Conservation (phyloP, 2,888 invertebrate species). For the Drosophila borborema region DNA sequence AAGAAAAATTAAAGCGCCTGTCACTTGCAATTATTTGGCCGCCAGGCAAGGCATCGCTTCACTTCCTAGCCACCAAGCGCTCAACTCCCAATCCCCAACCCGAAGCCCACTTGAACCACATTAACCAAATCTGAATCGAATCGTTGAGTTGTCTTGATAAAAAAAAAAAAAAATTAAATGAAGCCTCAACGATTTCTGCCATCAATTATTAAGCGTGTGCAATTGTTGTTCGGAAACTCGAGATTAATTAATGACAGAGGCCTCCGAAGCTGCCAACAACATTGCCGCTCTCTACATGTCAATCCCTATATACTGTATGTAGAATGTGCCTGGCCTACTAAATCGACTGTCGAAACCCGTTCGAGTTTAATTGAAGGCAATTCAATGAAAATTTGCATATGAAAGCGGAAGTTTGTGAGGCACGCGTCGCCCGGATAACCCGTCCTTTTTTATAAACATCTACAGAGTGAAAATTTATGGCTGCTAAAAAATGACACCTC, state of each 20-base stretch:
- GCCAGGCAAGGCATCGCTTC: conserved; percentile 64
- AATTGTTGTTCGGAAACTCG: conserved; percentile 37
- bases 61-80: conserved; percentile 37
- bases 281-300: background rate
- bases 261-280: conserved; percentile 26
- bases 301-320: background rate
- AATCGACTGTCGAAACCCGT: conserved; percentile 7
- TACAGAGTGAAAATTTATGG: conserved; percentile 50
- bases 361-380: conserved; percentile 44
- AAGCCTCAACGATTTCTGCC: conserved; percentile 38
- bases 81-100: background rate
- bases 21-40: conserved; percentile 83
- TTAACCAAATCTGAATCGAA: conserved; percentile 58
- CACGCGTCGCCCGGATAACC: conserved; percentile 47
- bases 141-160: conserved; percentile 50
- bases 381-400: conserved; percentile 54
- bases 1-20: conserved; percentile 82
- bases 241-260: conserved; percentile 60
- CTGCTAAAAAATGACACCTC: conserved; percentile 51
- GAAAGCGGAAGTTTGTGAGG: conserved; percentile 48
- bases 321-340: background rate
- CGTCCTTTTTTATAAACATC: conserved; percentile 37
- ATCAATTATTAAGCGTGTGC: conserved; percentile 71
- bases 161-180: conserved; percentile 16
- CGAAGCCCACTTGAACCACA: conserved; percentile 30